phyloP scores from a whole-genome alignment of 2,113 vertebrate genomes.

The Sphaerodactylus townsendi region DNA sequence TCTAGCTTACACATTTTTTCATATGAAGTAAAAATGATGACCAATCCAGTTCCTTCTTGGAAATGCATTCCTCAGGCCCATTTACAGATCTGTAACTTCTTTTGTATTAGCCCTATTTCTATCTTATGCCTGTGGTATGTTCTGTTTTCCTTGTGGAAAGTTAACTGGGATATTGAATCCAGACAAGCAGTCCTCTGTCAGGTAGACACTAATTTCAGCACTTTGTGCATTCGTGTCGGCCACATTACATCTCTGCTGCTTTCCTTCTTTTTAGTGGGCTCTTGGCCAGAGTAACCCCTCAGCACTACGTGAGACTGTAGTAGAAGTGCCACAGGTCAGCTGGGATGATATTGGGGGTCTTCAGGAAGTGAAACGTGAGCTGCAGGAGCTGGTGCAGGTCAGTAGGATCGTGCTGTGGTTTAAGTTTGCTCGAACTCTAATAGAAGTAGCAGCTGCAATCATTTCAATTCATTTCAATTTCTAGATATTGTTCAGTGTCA shows the following conservation, averaged over 20 bases:
- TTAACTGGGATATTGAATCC: neutral
- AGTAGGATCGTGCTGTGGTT: neutral
- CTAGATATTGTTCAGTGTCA: neutral
- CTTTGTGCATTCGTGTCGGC: neutral
- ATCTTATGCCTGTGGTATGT: neutral
- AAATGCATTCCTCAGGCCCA: neutral
- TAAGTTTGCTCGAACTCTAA: neutral
- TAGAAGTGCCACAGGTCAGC: constrained; percentile 96
- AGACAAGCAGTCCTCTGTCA: neutral
- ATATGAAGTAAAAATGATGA: neutral
- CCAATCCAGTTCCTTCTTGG: neutral
- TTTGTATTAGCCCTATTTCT: neutral
- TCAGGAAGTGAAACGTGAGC: constrained; percentile 97
- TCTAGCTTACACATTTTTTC: neutral
- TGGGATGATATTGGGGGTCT: constrained; percentile 98
- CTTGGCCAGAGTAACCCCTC: constrained; percentile 98
- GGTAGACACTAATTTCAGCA: neutral
- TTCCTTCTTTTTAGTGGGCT: constrained; percentile 85
- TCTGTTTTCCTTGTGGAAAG: neutral
- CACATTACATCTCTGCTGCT: neutral
- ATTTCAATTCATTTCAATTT: neutral
- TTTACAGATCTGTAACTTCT: neutral
- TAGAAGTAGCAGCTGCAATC: neutral
- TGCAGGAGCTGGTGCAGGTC: constrained; percentile 99
- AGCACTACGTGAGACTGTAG: constrained; percentile 94